Conservation (phyloP, 2,113 vertebrate genomes). For the Campylomormyrus tamandua region DNA sequence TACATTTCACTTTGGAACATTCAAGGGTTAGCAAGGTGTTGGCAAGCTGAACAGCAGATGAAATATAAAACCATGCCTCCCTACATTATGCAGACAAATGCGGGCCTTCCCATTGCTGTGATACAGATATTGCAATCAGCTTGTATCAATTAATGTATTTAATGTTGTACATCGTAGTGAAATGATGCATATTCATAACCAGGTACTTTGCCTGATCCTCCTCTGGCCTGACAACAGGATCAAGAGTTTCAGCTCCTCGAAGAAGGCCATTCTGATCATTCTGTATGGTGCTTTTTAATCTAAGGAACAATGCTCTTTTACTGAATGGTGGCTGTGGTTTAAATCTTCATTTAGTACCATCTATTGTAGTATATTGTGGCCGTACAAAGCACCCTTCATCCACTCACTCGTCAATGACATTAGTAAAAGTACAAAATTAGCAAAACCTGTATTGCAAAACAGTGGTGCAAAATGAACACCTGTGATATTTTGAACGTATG, state of each 20-base stretch:
- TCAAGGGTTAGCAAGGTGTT: not conserved
- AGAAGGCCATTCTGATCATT: not conserved
- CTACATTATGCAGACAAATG: not conserved
- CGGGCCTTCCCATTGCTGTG: not conserved
- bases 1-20: not conserved
- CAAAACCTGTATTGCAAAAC: not conserved
- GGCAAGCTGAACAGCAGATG: not conserved
- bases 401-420: not conserved
- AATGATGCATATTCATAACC: not conserved
- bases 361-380: not conserved
- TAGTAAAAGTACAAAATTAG: not conserved
- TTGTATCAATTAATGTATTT: not conserved
- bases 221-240: not conserved
- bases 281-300: not conserved
- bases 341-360: not conserved
- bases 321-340: not conserved
- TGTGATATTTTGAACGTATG: not conserved
- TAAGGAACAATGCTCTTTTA: not conserved
- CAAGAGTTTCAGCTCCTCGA: not conserved
- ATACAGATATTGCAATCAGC: not conserved
- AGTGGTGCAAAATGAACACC: not conserved
- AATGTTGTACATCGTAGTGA: not conserved
- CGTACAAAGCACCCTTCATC: not conserved
- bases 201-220: not conserved
- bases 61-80: not conserved